phyloP scores from a whole-genome alignment of 2,113 vertebrate species.

The Mustela nigripes region DNA sequence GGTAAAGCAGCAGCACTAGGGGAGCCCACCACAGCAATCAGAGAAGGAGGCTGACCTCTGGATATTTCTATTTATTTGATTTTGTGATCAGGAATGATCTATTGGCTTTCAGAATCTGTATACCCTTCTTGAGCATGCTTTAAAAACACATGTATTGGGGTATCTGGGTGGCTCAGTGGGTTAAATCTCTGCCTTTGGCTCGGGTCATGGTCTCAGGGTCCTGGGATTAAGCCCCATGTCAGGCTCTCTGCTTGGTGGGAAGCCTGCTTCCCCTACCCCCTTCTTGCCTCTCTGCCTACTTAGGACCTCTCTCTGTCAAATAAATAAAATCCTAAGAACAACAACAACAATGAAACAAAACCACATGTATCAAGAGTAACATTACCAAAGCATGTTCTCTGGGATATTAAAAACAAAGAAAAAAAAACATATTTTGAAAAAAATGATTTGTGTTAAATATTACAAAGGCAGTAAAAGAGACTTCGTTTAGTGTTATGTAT shows the following conservation, averaged over 20 bases:
- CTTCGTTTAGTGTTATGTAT: background rate
- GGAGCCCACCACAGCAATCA: background rate
- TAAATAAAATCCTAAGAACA: too few relatives aligned
- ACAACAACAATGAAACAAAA: background rate
- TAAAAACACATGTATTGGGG: background rate
- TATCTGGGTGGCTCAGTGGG: background rate
- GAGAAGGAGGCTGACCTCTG: background rate
- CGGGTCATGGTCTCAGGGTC: too few relatives aligned
- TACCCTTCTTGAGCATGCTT: background rate
- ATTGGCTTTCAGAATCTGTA: background rate
- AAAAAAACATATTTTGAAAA: background rate
- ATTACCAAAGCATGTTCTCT: background rate
- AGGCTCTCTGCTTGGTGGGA: too few relatives aligned
- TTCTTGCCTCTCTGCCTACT: too few relatives aligned
- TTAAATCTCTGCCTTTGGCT: too few relatives aligned
- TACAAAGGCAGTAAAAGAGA: background rate
- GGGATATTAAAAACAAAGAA: background rate
- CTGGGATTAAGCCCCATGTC: too few relatives aligned
- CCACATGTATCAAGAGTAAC: background rate
- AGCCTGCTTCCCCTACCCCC: too few relatives aligned
- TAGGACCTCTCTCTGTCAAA: too few relatives aligned
- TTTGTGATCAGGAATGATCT: background rate
- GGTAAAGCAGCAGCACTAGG: rapidly evolving
- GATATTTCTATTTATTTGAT: background rate
- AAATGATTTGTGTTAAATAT: background rate